Conservation (phyloP, 1,140 invertebrate genomes). For the Musca vetustissima region DNA sequence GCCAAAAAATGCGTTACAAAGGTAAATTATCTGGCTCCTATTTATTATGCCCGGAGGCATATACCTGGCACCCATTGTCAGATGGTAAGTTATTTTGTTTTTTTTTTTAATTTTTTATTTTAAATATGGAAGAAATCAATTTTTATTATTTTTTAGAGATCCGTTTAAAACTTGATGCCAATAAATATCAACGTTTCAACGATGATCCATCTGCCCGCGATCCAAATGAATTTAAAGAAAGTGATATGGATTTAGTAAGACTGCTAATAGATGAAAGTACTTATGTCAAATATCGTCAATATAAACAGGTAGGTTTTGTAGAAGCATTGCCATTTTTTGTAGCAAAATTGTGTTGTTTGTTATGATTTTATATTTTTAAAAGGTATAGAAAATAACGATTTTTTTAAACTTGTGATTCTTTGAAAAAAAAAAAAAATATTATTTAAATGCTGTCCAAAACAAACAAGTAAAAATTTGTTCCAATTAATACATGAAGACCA, state of each 20-base stretch:
- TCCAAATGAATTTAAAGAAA: slow-evolving; percentile 56
- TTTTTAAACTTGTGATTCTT: no score
- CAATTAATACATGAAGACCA: no score
- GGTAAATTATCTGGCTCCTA: slow-evolving; percentile 84
- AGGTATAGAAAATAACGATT: no score
- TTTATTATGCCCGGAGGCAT: slow-evolving; percentile 93
- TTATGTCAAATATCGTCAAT: slow-evolving; percentile 36
- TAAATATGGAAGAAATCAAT: no score
- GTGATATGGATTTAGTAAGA: slow-evolving; percentile 42
- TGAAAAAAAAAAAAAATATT: no score
- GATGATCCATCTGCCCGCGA: slow-evolving; percentile 59
- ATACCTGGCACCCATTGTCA: slow-evolving; percentile 78
- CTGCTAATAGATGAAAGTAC: slow-evolving; percentile 38
- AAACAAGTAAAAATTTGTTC: no score
- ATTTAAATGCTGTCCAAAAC: no score
- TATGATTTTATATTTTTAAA: no score
- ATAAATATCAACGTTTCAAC: slow-evolving; percentile 73
- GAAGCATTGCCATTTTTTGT: slow-evolving; percentile 12
- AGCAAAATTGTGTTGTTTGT: not conserved
- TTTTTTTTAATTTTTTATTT: not conserved
- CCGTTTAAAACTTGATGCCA: slow-evolving; percentile 68
- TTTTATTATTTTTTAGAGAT: slow-evolving; percentile 62
- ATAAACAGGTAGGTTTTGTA: slow-evolving; percentile 47
- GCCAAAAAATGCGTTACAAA: slow-evolving; percentile 97
- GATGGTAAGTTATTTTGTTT: slow-evolving; percentile 53